Conservation (phyloP, 2,113 vertebrate genomes). For the Melanerpes aurifrons region DNA sequence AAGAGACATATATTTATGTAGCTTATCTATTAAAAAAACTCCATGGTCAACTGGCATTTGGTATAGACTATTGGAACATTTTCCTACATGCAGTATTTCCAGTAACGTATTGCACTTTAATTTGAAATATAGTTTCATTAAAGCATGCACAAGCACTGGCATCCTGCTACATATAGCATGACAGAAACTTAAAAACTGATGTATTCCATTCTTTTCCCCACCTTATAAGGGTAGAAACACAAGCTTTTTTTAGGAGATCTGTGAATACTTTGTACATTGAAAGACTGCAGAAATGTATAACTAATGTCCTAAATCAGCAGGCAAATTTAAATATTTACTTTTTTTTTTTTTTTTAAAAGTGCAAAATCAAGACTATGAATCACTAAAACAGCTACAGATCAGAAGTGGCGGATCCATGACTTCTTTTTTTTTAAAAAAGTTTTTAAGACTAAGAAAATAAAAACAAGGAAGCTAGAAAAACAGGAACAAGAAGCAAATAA, state of each 20-base stretch:
- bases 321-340: not conserved
- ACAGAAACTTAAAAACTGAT: not conserved
- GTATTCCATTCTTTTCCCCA: not conserved
- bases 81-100: conserved; percentile 41
- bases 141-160: conserved; percentile 47
- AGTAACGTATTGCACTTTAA: not conserved
- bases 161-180: not conserved
- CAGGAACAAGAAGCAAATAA: not conserved
- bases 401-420: not conserved
- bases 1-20: not conserved
- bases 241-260: not conserved
- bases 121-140: conserved; percentile 22
- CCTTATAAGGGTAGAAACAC: not conserved
- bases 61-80: not conserved
- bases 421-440: not conserved
- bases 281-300: not conserved
- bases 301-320: not conserved
- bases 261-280: not conserved
- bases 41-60: not conserved
- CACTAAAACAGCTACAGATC: not conserved
- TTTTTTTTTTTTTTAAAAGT: not conserved
- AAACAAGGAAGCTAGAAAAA: not conserved
- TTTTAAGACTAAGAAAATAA: not conserved
- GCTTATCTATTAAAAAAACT: not conserved
- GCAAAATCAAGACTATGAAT: not conserved